Percentiles rank a stretch among this genome's conserved stretches.
phyloP scores from a whole-genome alignment of 1,140 invertebrate species.

The Euwallacea fornicatus region DNA sequence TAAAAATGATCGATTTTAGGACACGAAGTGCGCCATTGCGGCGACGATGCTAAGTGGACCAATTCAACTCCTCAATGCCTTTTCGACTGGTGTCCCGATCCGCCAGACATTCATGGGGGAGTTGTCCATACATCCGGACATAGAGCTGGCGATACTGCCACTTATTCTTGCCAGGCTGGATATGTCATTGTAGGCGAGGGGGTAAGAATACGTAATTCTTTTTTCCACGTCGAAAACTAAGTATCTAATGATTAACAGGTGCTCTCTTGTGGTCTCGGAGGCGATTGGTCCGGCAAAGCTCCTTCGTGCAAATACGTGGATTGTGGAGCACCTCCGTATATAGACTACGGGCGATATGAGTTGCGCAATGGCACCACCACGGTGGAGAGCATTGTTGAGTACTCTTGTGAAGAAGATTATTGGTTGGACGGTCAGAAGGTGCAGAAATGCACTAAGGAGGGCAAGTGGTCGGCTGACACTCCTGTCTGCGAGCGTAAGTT shows the following conservation, averaged over 20 bases:
- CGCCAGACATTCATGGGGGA: slow-evolving; percentile 74
- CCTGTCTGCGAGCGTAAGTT: slow-evolving; percentile 82
- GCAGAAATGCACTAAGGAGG: slow-evolving; percentile 76
- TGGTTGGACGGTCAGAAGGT: slow-evolving; percentile 73
- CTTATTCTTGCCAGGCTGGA: slow-evolving; percentile 79
- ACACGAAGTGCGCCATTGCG: slow-evolving; percentile 72
- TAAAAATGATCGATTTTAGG: slow-evolving; percentile 53
- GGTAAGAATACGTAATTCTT: slow-evolving; percentile 55
- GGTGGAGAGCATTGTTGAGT: slow-evolving; percentile 72
- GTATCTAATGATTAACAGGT: slow-evolving; percentile 56
- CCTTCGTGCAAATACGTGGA: slow-evolving; percentile 84
- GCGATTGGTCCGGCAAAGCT: slow-evolving; percentile 76
- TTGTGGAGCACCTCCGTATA: slow-evolving; percentile 78
- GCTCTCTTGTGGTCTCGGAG: slow-evolving; percentile 77
- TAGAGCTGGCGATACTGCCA: slow-evolving; percentile 74
- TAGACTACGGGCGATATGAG: slow-evolving; percentile 72
- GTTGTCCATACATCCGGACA: slow-evolving; percentile 67
- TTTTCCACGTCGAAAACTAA: neutral
- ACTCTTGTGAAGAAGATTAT: slow-evolving; percentile 79
- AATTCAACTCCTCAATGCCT: slow-evolving; percentile 77
- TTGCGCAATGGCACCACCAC: slow-evolving; percentile 79
- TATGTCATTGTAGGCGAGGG: slow-evolving; percentile 82
- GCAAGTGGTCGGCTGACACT: slow-evolving; percentile 82
- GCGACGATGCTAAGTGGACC: slow-evolving; percentile 78
- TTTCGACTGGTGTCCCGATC: slow-evolving; percentile 84